Evolutionary conservation across 2,888 invertebrate species (phyloP), one percentile per base, ranked within the genome.

Genomic region (Dascillus cervinus): DNA sequence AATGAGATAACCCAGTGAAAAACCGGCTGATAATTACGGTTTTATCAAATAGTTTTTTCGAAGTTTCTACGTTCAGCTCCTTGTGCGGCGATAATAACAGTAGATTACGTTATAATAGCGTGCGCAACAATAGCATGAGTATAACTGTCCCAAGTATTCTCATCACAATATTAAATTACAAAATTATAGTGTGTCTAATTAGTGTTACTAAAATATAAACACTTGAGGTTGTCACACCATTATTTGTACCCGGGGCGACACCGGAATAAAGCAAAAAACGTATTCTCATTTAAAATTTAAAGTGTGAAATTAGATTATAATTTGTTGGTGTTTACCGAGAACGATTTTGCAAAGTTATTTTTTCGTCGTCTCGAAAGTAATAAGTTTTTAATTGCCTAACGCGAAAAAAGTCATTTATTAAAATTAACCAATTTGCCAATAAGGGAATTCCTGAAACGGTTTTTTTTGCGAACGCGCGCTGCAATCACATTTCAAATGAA

Each of bases 81-180:
- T 17, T 17, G 17, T 17, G 8, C 17, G 8, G 17, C 8, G 17
- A 17, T 17, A 17, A 17, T 17, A 17, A 17, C 17, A 6, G 27
- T 25, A 34, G 38, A 39, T 38, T 34, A 34, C 22, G 15, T 12
- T 27, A 27, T 28, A 34, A 28, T 34, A 32, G 31, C 32, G 31
- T 39, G 38, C 32, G 11, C 28, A 30, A 19, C 22, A 27, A 34
- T 39, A 34, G 27, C 32, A 34, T 32, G 34, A 39, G 32, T 6
- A 17, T 17, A 17, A 32, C 32, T 32, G 28, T 29, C 34, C n/a
- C 33, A 39, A 32, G 33, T 39, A 39, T 34, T 27, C 34, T 24
- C 13, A 22, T 21, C 23, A 28, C 31, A 19, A 24, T 22, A 34
- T 28, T 38, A 38, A 38, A 38, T 38, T 39, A 17, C 5, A 4